A percentile compares a stretch with the other conserved stretches of the same genome.
phyloP scores from a whole-genome alignment of 2,113 vertebrate species.

The Planiliza haematocheilus region DNA sequence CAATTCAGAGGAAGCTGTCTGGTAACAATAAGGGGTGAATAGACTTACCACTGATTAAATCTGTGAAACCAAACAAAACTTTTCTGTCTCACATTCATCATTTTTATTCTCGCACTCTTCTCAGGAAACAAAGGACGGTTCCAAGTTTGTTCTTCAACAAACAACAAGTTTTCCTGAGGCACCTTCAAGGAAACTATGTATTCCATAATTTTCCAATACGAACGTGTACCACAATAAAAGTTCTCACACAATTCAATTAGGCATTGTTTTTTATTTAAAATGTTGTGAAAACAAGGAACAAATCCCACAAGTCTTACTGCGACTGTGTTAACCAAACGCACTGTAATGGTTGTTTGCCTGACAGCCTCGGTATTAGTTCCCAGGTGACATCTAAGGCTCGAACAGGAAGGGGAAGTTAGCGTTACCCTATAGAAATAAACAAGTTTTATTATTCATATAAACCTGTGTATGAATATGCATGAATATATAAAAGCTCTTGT shows the following conservation, averaged over 20 bases:
- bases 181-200: neutral
- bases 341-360: neutral
- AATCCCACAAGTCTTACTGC: constrained; percentile 28
- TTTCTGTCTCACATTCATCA: too few species aligned
- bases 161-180: too few species aligned
- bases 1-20: too few species aligned
- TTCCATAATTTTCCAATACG: neutral
- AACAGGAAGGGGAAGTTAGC: constrained; percentile 80
- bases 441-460: neutral
- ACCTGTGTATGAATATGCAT: neutral
- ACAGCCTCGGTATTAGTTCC: constrained; percentile 4
- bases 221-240: constrained; percentile 44
- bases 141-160: too few species aligned
- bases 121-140: too few species aligned
- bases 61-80: too few species aligned
- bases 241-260: constrained; percentile 8
- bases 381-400: constrained; percentile 67
- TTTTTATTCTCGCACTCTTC: too few species aligned
- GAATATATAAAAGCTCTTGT: neutral
- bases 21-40: too few species aligned
- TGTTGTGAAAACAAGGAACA: neutral
- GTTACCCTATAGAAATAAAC: constrained; percentile 62
- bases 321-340: constrained; percentile 10
- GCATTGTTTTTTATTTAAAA: constrained; percentile 60
- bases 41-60: too few species aligned